Conservation (phyloP, 1,140 invertebrate species). For the Drosophila malerkotliana region DNA sequence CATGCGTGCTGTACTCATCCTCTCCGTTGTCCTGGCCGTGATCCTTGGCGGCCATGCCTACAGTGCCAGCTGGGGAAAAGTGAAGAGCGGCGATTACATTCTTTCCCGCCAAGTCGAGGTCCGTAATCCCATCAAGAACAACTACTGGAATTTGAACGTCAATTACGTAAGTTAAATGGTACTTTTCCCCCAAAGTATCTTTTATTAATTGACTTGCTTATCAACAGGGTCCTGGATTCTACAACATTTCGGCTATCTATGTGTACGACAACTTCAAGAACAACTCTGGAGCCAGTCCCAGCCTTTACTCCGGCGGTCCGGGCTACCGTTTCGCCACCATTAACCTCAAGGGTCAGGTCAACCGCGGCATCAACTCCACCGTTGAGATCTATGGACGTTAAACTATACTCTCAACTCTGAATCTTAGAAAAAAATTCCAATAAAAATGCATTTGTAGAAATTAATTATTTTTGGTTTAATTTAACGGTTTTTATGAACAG, state of each 20-base stretch:
- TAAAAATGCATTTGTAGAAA: conserved; percentile 4
- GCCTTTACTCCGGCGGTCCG: conserved; percentile 60
- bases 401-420: neutral
- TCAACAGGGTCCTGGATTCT: conserved; percentile 47
- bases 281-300: conserved; percentile 59
- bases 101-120: conserved; percentile 56
- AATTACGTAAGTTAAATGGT: conserved; percentile 55
- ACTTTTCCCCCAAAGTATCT: neutral
- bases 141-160: conserved; percentile 61
- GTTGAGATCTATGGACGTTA: conserved; percentile 70
- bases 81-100: conserved; percentile 44
- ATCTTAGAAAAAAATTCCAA: neutral
- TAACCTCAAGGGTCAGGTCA: conserved; percentile 55
- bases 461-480: neutral
- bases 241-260: conserved; percentile 53
- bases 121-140: conserved; percentile 58
- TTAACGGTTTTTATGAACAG: too few relatives aligned
- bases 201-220: neutral
- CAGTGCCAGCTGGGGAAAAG: conserved; percentile 64
- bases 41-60: conserved; percentile 49
- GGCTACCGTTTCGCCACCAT: conserved; percentile 44
- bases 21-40: conserved; percentile 59
- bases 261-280: conserved; percentile 77
- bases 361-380: conserved; percentile 66
- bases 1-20: conserved; percentile 48